Conservation (phyloP, 2,888 invertebrate genomes). For the Galerucella calmariensis region DNA sequence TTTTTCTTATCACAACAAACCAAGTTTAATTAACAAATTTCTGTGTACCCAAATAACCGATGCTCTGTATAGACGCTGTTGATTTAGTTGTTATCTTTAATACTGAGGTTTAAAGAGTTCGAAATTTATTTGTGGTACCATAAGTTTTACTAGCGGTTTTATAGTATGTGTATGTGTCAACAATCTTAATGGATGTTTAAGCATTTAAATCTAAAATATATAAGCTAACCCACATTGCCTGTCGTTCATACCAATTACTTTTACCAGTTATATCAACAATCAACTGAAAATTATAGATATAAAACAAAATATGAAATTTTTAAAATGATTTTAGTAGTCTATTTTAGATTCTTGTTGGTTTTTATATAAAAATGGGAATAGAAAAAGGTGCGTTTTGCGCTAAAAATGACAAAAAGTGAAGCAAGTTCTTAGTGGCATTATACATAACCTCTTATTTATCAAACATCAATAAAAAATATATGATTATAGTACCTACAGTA, state of each 20-base stretch:
- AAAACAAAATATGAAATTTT: too few relatives aligned
- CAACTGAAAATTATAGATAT: too few relatives aligned
- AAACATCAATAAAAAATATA: too few relatives aligned
- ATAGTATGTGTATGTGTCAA: background rate
- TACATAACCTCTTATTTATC: too few relatives aligned
- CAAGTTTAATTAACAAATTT: background rate
- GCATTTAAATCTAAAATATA: conserved; percentile 4
- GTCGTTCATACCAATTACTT: background rate
- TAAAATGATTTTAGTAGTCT: too few relatives aligned
- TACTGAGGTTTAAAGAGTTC: background rate
- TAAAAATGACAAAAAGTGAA: too few relatives aligned
- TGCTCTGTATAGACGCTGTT: background rate
- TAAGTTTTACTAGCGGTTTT: conserved; percentile 1
- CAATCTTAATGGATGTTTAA: background rate
- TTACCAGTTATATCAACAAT: background rate
- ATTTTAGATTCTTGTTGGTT: too few relatives aligned
- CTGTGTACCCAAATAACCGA: conserved; percentile 2
- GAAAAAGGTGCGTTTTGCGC: too few relatives aligned
- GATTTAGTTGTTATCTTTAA: conserved; percentile 8
- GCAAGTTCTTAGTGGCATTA: too few relatives aligned
- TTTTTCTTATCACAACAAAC: background rate
- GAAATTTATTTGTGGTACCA: conserved; percentile 10
- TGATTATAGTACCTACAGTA: too few relatives aligned
- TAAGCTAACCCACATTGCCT: background rate
- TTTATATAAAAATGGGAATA: too few relatives aligned